Conservation (phyloP, 2,797 vertebrate genomes). For the Intellagama lesueurii region DNA sequence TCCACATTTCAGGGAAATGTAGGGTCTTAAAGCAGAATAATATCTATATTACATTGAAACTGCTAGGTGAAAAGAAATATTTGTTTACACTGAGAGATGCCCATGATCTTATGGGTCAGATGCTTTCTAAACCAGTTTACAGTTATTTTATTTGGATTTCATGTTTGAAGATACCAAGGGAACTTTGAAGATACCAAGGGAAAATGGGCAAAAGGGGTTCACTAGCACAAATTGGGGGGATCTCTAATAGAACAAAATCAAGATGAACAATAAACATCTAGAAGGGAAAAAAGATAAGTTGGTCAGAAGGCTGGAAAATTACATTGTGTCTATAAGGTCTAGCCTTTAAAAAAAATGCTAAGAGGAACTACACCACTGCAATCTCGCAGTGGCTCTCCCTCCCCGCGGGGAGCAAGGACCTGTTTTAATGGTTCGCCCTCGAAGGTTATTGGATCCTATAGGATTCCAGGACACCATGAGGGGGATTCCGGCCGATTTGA, state of each 20-base stretch:
- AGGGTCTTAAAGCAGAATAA: background rate
- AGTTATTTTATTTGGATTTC: background rate
- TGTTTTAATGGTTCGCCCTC: too few species aligned
- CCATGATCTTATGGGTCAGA: background rate
- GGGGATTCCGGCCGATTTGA: too few species aligned
- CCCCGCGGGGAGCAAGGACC: too few species aligned
- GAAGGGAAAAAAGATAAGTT: background rate
- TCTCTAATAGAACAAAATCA: background rate
- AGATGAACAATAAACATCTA: background rate
- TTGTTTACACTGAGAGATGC: background rate
- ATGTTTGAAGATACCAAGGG: background rate
- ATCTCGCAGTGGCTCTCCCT: too few species aligned
- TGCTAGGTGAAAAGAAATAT: slow-evolving; percentile 35
- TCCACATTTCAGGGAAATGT: slow-evolving; percentile 35
- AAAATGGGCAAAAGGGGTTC: background rate
- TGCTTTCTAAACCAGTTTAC: background rate
- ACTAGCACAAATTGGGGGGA: background rate
- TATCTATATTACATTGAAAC: slow-evolving; percentile 50
- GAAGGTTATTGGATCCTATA: too few species aligned
- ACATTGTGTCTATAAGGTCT: background rate
- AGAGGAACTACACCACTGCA: background rate
- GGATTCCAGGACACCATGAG: too few species aligned
- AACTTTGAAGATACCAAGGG: background rate
- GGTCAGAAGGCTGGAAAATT: background rate
- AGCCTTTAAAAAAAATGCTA: background rate